These are phyloP conservation scores for Zelostemma sp. DNA, from an alignment of 1,140 invertebrate species.

Conservation along the genomic window DNA sequence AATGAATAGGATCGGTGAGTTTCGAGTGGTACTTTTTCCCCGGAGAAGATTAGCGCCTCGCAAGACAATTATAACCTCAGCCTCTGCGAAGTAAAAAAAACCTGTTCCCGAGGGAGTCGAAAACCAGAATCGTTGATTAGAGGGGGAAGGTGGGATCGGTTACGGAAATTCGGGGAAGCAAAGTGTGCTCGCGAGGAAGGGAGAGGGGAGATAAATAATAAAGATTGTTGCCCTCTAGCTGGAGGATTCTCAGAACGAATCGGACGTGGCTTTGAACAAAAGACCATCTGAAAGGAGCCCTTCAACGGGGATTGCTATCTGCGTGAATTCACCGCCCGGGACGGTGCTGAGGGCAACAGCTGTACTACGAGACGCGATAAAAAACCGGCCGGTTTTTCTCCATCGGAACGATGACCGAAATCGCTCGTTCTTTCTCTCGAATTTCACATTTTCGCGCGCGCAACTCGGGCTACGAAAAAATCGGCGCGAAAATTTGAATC, in stretches of 20 bases:
- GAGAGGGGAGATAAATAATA: constrained; percentile 44
- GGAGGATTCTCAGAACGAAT: constrained; percentile 60
- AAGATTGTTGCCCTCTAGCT: constrained; percentile 50
- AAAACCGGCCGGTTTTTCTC: neutral
- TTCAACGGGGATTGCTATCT: constrained; percentile 40
- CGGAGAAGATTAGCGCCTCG: constrained; percentile 21
- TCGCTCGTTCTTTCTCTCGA: neutral
- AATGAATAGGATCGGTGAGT: too few relatives aligned
- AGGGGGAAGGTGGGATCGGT: constrained; percentile 29
- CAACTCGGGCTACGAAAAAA: too few relatives aligned
- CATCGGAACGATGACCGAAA: neutral
- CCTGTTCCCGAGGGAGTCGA: constrained; percentile 33
- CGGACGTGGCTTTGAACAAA: constrained; percentile 57
- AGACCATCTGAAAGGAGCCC: constrained; percentile 46
- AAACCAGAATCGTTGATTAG: constrained; percentile 21
- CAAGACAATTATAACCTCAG: constrained; percentile 29
- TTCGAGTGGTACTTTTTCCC: neutral
- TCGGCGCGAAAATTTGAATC: too few relatives aligned
- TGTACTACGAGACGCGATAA: too few relatives aligned
- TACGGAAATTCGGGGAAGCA: constrained; percentile 56
- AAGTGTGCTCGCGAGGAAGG: constrained; percentile 24
- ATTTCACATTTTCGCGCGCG: too few relatives aligned
- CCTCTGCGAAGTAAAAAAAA: constrained; percentile 16
- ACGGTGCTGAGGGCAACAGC: constrained; percentile 10
- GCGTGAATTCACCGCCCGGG: constrained; percentile 34